Evolutionary conservation across 2,113 vertebrate species (phyloP).

Genomic region (Oreocharis arfaki): DNA sequence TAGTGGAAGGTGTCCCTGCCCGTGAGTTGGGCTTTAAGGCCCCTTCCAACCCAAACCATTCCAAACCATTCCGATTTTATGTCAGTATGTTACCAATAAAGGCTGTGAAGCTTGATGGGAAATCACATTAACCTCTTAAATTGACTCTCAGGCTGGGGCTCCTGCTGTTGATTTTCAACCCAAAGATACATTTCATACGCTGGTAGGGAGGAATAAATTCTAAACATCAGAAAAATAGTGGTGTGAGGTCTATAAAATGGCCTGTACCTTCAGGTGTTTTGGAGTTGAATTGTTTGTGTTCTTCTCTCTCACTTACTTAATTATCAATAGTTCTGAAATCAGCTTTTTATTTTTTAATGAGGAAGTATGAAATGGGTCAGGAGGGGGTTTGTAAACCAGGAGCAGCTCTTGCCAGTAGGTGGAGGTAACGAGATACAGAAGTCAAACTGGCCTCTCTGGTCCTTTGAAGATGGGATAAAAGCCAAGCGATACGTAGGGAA

Average conservation of each 20-base stretch:
- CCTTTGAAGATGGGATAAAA: background rate
- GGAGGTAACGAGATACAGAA: slow-evolving; percentile 55
- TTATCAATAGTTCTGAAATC: background rate
- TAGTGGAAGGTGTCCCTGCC: background rate
- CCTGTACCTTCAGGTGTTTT: background rate
- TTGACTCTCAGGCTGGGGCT: background rate
- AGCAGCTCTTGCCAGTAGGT: slow-evolving; percentile 56
- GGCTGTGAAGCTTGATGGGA: background rate
- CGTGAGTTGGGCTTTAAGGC: background rate
- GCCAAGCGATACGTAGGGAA: background rate
- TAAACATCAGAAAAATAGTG: background rate
- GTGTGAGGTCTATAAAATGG: background rate
- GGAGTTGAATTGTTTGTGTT: background rate
- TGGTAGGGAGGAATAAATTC: background rate
- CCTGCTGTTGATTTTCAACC: background rate
- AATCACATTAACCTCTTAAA: background rate
- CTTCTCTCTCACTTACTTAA: background rate
- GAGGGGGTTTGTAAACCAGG: background rate
- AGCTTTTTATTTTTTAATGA: background rate
- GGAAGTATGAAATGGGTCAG: too few species aligned
- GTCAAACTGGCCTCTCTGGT: background rate
- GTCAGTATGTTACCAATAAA: background rate
- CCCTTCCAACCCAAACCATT: background rate
- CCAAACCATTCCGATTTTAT: background rate
- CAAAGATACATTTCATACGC: rapidly evolving